These are phyloP conservation scores for Tenthredo notha DNA, from an alignment of 2,888 invertebrate genomes.

Conservation along the genomic window DNA sequence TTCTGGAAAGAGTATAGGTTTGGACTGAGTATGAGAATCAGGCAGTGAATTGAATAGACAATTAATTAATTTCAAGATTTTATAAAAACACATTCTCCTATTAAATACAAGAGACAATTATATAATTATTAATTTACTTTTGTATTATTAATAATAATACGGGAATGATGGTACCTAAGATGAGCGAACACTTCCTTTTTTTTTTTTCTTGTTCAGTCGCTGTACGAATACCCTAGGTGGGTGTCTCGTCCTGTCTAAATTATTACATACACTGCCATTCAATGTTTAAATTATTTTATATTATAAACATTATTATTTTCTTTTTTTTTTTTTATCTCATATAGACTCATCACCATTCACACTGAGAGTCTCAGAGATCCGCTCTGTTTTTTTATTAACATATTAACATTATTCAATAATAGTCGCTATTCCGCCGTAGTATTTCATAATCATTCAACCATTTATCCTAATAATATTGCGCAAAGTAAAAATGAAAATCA, in stretches of 20 bases:
- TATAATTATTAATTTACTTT: slow-evolving; percentile 67
- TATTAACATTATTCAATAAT: slow-evolving; percentile 59
- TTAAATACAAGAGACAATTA: slow-evolving; percentile 68
- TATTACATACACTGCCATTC: slow-evolving; percentile 54
- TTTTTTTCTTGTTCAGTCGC: slow-evolving; percentile 60
- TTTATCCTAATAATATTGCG: slow-evolving; percentile 1
- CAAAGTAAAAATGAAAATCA: slow-evolving; percentile 14
- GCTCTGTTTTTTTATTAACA: slow-evolving; percentile 54
- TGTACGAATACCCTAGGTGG: slow-evolving; percentile 67
- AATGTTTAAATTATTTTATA: slow-evolving; percentile 34
- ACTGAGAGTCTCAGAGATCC: slow-evolving; percentile 43
- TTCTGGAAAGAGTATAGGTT: slow-evolving; percentile 18
- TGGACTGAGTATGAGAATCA: neutral
- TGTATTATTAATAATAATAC: slow-evolving; percentile 69
- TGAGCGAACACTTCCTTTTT: slow-evolving; percentile 60
- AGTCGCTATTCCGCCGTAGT: neutral
- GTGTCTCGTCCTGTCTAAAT: slow-evolving; percentile 65
- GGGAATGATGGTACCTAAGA: slow-evolving; percentile 72
- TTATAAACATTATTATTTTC: slow-evolving; percentile 31
- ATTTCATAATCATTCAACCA: neutral
- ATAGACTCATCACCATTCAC: slow-evolving; percentile 34
- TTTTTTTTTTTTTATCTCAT: neutral
- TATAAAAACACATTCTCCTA: slow-evolving; percentile 68
- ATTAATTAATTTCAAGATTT: slow-evolving; percentile 62
- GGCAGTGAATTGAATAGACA: slow-evolving; percentile 55